Evolutionary conservation across 2,113 vertebrate genomes (phyloP).

Genomic region (Anser cygnoides): DNA sequence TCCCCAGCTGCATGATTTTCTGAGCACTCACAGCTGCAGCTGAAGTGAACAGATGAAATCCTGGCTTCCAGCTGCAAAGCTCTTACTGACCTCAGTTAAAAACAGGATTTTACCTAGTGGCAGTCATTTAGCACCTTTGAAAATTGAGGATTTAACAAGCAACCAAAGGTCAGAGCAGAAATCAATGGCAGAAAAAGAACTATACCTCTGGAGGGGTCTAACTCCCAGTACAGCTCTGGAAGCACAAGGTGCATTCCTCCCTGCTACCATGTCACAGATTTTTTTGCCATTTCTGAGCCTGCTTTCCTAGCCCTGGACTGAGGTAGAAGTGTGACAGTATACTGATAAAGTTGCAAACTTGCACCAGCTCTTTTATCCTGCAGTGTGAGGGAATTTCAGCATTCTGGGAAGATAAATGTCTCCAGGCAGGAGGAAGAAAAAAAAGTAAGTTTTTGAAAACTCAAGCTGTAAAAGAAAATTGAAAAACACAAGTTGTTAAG

Average conservation of each 20-base stretch:
- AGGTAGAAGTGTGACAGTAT: neutral
- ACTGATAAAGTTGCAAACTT: slow-evolving; percentile 18
- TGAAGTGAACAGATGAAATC: slow-evolving; percentile 20
- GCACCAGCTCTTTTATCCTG: neutral
- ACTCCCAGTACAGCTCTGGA: neutral
- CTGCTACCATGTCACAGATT: neutral
- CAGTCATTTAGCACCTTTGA: slow-evolving; percentile 7
- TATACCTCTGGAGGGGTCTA: neutral
- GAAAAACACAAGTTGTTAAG: slow-evolving; percentile 16
- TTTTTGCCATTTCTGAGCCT: neutral
- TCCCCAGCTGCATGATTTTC: neutral
- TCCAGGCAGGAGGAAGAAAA: neutral
- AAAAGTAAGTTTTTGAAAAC: slow-evolving; percentile 15
- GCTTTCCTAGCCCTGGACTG: neutral
- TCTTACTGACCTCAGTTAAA: neutral
- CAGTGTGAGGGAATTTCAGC: neutral
- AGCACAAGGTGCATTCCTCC: neutral
- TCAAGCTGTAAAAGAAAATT: slow-evolving; percentile 24
- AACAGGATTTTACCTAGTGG: neutral
- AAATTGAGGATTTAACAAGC: slow-evolving; percentile 14
- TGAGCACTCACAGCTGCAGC: neutral
- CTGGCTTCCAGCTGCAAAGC: slow-evolving; percentile 19
- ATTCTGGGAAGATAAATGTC: slow-evolving; percentile 35
- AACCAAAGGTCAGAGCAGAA: slow-evolving; percentile 33
- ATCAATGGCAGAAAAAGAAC: neutral